These are phyloP conservation scores for Tortricodes alternella DNA, from an alignment of 2,888 invertebrate species.

Conservation along the genomic window DNA sequence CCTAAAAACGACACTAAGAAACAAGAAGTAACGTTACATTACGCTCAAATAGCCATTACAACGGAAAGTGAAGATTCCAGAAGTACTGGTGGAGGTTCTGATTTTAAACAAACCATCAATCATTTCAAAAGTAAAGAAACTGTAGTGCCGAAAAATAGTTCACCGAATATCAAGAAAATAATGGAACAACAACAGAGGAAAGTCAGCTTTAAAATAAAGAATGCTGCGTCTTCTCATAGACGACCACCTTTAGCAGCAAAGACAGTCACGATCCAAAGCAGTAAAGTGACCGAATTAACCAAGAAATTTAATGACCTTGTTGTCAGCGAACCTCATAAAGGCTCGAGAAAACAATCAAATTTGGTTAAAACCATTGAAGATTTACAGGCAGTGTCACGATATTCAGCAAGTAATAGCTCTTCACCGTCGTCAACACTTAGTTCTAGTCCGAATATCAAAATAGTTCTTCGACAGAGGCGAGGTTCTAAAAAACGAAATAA, in stretches of 20 bases:
- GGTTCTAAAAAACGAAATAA: constrained; percentile 74
- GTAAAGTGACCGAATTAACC: constrained; percentile 86
- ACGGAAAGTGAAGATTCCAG: constrained; percentile 72
- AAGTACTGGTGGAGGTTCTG: constrained; percentile 73
- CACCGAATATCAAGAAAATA: constrained; percentile 56
- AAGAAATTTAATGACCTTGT: constrained; percentile 87
- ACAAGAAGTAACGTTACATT: constrained; percentile 58
- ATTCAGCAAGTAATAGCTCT: constrained; percentile 68
- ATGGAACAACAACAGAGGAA: constrained; percentile 73
- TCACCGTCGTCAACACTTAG: constrained; percentile 74
- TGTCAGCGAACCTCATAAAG: constrained; percentile 68
- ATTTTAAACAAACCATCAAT: constrained; percentile 37
- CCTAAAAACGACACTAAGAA: constrained; percentile 39
- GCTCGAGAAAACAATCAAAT: constrained; percentile 79
- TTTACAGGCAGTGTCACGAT: constrained; percentile 54
- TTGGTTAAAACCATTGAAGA: constrained; percentile 80
- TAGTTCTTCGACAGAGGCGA: constrained; percentile 68
- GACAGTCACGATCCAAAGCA: constrained; percentile 77
- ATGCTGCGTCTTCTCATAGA: constrained; percentile 69
- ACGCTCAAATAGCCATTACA: constrained; percentile 71
- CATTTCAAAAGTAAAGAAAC: constrained; percentile 46
- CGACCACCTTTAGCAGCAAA: constrained; percentile 68
- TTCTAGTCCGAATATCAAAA: constrained; percentile 77
- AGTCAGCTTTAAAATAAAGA: constrained; percentile 85
- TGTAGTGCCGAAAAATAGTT: constrained; percentile 41